These are phyloP conservation scores for Aptenodytes patagonicus DNA, from an alignment of 2,113 vertebrate genomes.

Conservation along the genomic window DNA sequence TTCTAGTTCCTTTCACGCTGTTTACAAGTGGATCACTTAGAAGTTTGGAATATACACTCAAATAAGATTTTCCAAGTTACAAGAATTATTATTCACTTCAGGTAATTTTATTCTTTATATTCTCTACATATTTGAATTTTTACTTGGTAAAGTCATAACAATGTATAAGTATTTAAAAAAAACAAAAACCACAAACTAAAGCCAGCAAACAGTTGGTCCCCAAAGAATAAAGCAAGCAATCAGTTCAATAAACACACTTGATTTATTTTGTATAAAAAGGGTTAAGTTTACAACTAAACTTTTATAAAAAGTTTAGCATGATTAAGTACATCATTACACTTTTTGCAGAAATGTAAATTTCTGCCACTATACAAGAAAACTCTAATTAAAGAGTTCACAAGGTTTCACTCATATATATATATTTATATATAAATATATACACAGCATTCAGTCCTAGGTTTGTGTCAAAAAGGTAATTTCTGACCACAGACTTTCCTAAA, in stretches of 20 bases:
- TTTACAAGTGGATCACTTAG: neutral
- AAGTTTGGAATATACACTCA: neutral
- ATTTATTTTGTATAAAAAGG: constrained; percentile 99
- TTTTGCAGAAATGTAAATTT: constrained; percentile 90
- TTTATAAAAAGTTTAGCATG: constrained; percentile 99
- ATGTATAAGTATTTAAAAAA: constrained; percentile 8
- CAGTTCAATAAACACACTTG: constrained; percentile 88
- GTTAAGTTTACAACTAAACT: constrained; percentile 99
- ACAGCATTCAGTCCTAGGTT: constrained; percentile 90
- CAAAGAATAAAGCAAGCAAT: constrained; percentile 76
- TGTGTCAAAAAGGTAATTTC: constrained; percentile 85
- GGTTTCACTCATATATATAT: constrained; percentile 82
- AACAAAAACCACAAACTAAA: constrained; percentile 35
- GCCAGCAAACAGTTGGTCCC: constrained; percentile 64
- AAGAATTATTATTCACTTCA: constrained; percentile 45
- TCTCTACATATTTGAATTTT: constrained; percentile 65
- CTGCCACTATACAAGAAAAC: constrained; percentile 99
- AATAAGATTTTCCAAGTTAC: constrained; percentile 48
- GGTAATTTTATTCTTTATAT: constrained; percentile 72
- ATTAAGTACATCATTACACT: constrained; percentile 98
- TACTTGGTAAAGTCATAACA: constrained; percentile 41
- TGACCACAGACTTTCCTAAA: constrained; percentile 88
- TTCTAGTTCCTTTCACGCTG: neutral
- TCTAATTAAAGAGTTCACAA: constrained; percentile 91
- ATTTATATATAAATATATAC: constrained; percentile 86